Percentiles rank a stretch among this genome's conserved stretches.
Conservation (phyloP, 2,113 vertebrate genomes). For the Leptosomus discolor region DNA sequence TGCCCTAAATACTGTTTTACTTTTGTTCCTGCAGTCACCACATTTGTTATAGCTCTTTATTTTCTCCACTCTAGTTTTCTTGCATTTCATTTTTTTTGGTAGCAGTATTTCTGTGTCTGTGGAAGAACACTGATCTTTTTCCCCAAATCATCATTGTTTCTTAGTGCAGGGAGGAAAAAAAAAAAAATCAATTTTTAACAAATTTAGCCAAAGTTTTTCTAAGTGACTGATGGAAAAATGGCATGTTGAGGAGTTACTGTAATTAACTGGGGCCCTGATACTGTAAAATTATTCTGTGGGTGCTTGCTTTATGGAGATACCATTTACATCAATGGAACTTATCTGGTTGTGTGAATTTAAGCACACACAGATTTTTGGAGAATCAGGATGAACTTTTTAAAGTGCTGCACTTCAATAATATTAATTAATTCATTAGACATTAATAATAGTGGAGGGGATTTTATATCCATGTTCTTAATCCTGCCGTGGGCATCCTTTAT, state of each 20-base stretch:
- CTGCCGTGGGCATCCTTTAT: background rate
- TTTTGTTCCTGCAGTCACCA: background rate
- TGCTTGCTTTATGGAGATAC: background rate
- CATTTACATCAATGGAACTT: background rate
- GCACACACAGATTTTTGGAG: background rate
- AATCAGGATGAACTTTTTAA: background rate
- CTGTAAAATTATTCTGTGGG: background rate
- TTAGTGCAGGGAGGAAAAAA: background rate
- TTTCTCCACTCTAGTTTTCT: background rate
- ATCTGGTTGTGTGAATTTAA: background rate
- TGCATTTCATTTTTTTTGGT: background rate
- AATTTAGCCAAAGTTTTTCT: background rate
- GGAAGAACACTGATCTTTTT: background rate
- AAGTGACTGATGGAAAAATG: background rate
- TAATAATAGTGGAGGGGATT: background rate
- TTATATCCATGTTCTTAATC: background rate
- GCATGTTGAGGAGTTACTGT: background rate
- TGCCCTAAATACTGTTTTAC: background rate
- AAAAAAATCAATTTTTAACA: background rate
- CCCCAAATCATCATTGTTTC: background rate
- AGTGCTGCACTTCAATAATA: background rate
- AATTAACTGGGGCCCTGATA: background rate
- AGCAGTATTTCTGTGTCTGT: background rate
- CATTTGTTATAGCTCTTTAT: background rate
- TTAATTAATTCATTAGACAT: background rate